Conservation (phyloP, 2,888 invertebrate genomes). For the Formica aserva region DNA sequence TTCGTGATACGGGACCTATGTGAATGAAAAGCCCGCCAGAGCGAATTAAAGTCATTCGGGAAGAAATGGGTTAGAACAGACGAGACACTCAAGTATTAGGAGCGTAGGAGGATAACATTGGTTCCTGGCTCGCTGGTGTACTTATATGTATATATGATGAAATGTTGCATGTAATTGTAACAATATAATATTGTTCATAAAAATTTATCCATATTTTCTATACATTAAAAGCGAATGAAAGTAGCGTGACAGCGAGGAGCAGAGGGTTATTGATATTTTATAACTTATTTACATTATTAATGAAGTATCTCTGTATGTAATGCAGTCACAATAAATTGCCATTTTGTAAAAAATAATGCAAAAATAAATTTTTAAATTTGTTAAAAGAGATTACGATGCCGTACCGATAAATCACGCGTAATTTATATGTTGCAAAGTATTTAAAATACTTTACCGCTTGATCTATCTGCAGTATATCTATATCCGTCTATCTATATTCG, state of each 20-base stretch:
- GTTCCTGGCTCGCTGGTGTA: background rate
- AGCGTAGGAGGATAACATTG: slow-evolving; percentile 67
- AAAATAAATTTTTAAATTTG: background rate
- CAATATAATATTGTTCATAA: slow-evolving; percentile 42
- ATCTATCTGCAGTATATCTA: background rate
- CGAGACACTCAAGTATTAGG: slow-evolving; percentile 79
- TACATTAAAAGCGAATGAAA: background rate
- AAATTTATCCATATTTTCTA: background rate
- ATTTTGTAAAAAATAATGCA: slow-evolving; percentile 12
- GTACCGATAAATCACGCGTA: background rate
- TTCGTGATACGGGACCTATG: slow-evolving; percentile 1
- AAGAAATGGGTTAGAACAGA: slow-evolving; percentile 83
- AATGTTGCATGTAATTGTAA: slow-evolving; percentile 27
- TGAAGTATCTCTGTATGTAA: background rate
- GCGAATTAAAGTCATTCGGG: slow-evolving; percentile 65
- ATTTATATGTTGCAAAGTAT: background rate
- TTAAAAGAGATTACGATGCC: background rate
- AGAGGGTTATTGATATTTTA: background rate
- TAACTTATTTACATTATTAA: background rate
- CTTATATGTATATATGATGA: background rate
- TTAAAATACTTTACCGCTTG: background rate
- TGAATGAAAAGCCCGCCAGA: slow-evolving; percentile 19
- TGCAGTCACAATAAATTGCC: slow-evolving; percentile 15
- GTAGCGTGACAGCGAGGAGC: too few species aligned
- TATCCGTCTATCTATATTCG: background rate